Evolutionary conservation across 1,140 invertebrate species (phyloP).

Genomic region (Bombyx mori): DNA sequence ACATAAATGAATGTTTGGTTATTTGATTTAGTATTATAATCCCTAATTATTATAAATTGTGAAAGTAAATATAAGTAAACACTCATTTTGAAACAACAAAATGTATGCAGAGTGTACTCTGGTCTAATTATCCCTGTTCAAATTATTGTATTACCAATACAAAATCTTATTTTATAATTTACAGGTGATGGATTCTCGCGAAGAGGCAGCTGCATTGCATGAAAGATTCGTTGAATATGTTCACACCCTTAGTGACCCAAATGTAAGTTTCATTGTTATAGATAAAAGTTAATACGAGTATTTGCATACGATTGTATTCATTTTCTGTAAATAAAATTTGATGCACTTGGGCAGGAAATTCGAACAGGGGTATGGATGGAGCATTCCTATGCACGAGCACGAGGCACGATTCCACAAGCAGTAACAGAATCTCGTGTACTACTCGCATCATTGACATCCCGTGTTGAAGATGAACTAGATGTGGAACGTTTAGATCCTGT

Average conservation of each 20-base stretch:
- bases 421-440: conserved; percentile 12
- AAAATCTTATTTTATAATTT: background rate
- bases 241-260: conserved; percentile 2
- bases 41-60: too few relatives aligned
- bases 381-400: conserved; percentile 44
- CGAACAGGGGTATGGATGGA: conserved; percentile 41
- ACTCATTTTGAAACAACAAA: too few relatives aligned
- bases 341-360: conserved; percentile 8
- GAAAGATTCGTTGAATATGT: conserved; percentile 6
- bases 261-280: background rate
- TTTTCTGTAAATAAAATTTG: background rate
- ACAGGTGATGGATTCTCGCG: conserved; percentile 1
- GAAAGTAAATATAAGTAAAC: too few relatives aligned
- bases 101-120: too few relatives aligned
- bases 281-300: too few relatives aligned
- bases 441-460: conserved; percentile 23
- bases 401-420: conserved; percentile 12
- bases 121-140: too few relatives aligned
- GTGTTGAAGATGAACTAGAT: conserved; percentile 18
- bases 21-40: too few relatives aligned
- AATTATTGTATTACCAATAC: too few relatives aligned
- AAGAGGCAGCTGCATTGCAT: background rate
- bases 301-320: background rate
- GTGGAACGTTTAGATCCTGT: conserved; percentile 21
- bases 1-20: too few relatives aligned